These are phyloP conservation scores for Drepana arcuata DNA, from an alignment of 1,140 invertebrate species.

Conservation along the genomic window DNA sequence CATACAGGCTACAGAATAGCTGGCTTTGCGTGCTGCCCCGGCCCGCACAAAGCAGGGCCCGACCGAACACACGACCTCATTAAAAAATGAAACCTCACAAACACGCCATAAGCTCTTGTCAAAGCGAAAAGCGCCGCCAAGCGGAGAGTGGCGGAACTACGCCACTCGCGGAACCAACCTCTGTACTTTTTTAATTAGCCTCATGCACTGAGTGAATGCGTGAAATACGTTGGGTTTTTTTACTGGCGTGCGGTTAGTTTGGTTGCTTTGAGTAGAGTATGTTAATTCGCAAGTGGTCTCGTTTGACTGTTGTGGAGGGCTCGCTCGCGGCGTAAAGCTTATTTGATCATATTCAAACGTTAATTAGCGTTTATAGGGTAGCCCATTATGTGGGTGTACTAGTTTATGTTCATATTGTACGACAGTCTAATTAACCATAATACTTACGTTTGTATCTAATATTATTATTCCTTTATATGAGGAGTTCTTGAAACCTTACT, in stretches of 20 bases:
- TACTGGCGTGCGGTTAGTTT: conserved; percentile 59
- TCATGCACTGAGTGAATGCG: conserved; percentile 63
- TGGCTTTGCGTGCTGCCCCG: conserved; percentile 21
- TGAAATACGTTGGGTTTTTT: conserved; percentile 61
- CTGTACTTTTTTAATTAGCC: conserved; percentile 70
- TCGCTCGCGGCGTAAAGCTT: conserved; percentile 30
- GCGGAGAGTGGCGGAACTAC: conserved; percentile 64
- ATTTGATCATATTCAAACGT: conserved; percentile 36
- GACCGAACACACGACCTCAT: conserved; percentile 56
- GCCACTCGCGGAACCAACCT: conserved; percentile 59
- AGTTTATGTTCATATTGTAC: too few relatives aligned
- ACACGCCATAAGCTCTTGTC: conserved; percentile 54
- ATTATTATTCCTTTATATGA: too few relatives aligned
- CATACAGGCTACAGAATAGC: conserved; percentile 22
- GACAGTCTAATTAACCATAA: too few relatives aligned
- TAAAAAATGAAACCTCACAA: conserved; percentile 64
- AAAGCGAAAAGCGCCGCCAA: conserved; percentile 60
- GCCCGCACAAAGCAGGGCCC: conserved; percentile 37
- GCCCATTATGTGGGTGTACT: too few relatives aligned
- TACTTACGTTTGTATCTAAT: too few relatives aligned
- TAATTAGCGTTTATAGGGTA: conserved; percentile 51
- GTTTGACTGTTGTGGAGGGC: too few relatives aligned
- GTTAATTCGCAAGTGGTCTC: conserved; percentile 59
- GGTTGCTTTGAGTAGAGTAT: conserved; percentile 65
- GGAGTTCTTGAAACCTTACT: too few relatives aligned